Evolutionary conservation across 2,113 vertebrate genomes (phyloP).

Genomic region (Asarcornis scutulata): DNA sequence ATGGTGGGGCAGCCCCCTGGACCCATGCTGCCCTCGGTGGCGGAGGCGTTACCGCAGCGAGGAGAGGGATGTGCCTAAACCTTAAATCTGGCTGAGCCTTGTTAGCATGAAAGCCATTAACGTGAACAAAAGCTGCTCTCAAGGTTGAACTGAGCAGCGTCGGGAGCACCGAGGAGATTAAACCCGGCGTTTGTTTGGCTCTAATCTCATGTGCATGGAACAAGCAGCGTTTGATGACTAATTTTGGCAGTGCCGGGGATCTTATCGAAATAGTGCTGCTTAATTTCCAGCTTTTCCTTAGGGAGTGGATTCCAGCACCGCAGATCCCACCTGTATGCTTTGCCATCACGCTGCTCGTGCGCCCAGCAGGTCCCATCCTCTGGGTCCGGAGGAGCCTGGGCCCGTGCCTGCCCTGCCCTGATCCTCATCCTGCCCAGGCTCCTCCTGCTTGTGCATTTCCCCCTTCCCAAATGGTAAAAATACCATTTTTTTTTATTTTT

Average conservation of each 20-base stretch:
- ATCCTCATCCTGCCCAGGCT: not conserved
- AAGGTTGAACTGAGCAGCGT: conserved; percentile 36
- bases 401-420: not conserved
- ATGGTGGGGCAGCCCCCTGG: not conserved
- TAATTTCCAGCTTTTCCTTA: not conserved
- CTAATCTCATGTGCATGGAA: not conserved
- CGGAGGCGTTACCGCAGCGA: not conserved
- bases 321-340: not conserved
- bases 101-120: not conserved
- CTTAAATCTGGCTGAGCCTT: not conserved
- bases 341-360: rapidly evolving
- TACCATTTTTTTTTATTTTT: too few species aligned
- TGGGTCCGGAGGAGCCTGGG: rapidly evolving
- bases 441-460: not conserved
- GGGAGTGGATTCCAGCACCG: not conserved
- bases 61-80: not conserved
- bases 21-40: not conserved
- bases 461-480: rapidly evolving
- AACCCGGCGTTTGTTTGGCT: conserved; percentile 16
- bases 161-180: not conserved
- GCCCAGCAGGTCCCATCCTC: not conserved
- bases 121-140: conserved; percentile 18
- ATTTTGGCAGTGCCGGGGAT: not conserved
- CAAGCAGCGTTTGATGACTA: conserved; percentile 15
- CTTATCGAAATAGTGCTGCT: not conserved